Evolutionary conservation across 2,113 vertebrate genomes (phyloP).

Genomic region (Calyptommatus sinebrachiatus): DNA sequence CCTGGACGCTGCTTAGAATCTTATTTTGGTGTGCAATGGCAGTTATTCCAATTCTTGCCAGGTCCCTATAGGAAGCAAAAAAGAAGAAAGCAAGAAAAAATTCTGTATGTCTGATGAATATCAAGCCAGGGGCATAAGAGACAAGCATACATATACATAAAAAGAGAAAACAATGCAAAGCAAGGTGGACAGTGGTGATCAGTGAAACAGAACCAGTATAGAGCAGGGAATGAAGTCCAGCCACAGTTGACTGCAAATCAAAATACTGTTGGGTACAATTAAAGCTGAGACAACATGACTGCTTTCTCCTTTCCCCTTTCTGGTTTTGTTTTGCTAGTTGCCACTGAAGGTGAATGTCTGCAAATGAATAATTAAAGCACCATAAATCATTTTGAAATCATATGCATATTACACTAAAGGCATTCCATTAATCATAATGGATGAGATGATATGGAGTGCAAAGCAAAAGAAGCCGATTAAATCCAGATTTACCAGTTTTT

Average conservation of each 20-base stretch:
- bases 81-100: slow-evolving; percentile 24
- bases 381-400: slow-evolving; percentile 39
- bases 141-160: slow-evolving; percentile 42
- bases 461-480: slow-evolving; percentile 73
- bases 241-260: too few relatives aligned
- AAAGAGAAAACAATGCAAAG: slow-evolving; percentile 51
- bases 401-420: slow-evolving; percentile 65
- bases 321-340: too few relatives aligned
- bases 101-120: background rate
- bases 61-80: slow-evolving; percentile 78
- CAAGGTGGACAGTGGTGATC: slow-evolving; percentile 32
- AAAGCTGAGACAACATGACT: too few relatives aligned
- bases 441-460: slow-evolving; percentile 70
- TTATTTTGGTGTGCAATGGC: slow-evolving; percentile 89
- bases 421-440: slow-evolving; percentile 70
- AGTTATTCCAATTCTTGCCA: slow-evolving; percentile 90
- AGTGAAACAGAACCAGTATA: too few relatives aligned
- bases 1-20: slow-evolving; percentile 90
- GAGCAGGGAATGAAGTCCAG: too few relatives aligned
- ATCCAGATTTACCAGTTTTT: slow-evolving; percentile 78
- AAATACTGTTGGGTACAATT: too few relatives aligned
- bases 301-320: too few relatives aligned
- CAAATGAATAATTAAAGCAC: slow-evolving; percentile 65
- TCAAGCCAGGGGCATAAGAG: slow-evolving; percentile 49
- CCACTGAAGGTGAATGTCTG: slow-evolving; percentile 50